A percentile compares a stretch with the other conserved stretches of the same genome.
These are phyloP conservation scores for Platygyra sinensis DNA, from an alignment of 64 coral and sea anemone species.

Conservation along the genomic window DNA sequence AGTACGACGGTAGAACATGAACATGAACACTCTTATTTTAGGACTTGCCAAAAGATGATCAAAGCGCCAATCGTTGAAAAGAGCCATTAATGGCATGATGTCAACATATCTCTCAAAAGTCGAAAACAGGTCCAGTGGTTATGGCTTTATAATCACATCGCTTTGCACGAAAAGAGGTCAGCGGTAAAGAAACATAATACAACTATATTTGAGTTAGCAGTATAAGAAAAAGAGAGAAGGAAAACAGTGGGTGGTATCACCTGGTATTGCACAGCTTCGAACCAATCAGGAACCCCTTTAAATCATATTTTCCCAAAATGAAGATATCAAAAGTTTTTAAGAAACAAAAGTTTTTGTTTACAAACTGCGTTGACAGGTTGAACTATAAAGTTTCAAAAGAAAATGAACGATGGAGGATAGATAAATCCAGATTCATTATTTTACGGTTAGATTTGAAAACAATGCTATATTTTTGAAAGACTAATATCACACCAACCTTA, in stretches of 20 bases:
- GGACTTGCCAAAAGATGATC: no score
- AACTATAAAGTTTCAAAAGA: background rate
- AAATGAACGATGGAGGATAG: background rate
- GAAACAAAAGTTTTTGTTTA: background rate
- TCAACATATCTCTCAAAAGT: background rate
- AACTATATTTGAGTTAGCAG: background rate
- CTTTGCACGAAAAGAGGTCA: background rate
- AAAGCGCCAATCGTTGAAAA: no score
- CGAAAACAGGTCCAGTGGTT: background rate
- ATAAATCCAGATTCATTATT: no score
- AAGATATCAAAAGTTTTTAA: background rate
- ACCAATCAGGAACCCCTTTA: background rate
- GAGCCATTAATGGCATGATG: background rate
- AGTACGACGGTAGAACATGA: no score
- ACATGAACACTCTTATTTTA: no score
- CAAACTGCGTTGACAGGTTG: slow-evolving; percentile 5
- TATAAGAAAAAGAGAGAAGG: background rate
- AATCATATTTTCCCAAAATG: slow-evolving; percentile 14
- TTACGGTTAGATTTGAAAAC: no score
- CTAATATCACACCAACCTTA: no score
- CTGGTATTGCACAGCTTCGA: background rate
- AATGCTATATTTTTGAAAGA: no score
- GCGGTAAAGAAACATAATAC: background rate
- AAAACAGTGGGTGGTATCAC: slow-evolving; percentile 5
- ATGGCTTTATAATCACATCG: background rate